A percentile compares a stretch with the other conserved stretches of the same genome.
Evolutionary conservation across 2,888 invertebrate species (phyloP).

Genomic region (Nudaria mundana): DNA sequence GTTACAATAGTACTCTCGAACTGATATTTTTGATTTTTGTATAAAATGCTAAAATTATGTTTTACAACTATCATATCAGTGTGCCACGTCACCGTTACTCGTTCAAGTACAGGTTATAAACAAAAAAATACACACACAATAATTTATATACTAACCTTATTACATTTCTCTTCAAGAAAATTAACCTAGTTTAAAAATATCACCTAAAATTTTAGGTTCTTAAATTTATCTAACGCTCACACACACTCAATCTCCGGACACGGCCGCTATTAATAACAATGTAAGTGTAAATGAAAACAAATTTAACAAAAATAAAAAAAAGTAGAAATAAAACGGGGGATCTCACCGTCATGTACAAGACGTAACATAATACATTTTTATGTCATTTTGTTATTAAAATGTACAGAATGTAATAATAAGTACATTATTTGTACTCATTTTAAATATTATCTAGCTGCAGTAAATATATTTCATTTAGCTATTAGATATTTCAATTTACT

Average conservation of each 20-base stretch:
- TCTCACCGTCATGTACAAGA: conserved; percentile 37
- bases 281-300: conserved; percentile 49
- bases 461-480: conserved; percentile 41
- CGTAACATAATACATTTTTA: conserved; percentile 19
- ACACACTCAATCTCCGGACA: conserved; percentile 57
- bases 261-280: conserved; percentile 53
- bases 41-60: conserved; percentile 76
- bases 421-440: conserved; percentile 14
- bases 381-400: too few relatives aligned
- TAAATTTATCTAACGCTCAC: conserved; percentile 63
- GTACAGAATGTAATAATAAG: too few relatives aligned
- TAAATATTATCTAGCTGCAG: conserved; percentile 10
- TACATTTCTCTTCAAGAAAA: conserved; percentile 53
- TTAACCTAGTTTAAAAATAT: conserved; percentile 73
- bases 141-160: conserved; percentile 75
- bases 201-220: conserved; percentile 68
- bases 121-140: conserved; percentile 78
- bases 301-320: conserved; percentile 50
- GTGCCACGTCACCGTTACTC: conserved; percentile 49
- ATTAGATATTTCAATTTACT: conserved; percentile 35
- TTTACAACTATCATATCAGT: conserved; percentile 72
- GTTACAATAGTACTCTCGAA: conserved; percentile 77
- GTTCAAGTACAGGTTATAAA: conserved; percentile 57
- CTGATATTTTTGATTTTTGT: conserved; percentile 72
- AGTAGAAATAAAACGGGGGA: conserved; percentile 45